phyloP scores from a whole-genome alignment of 2,797 vertebrate species.

The Amphiprion clarkii region DNA sequence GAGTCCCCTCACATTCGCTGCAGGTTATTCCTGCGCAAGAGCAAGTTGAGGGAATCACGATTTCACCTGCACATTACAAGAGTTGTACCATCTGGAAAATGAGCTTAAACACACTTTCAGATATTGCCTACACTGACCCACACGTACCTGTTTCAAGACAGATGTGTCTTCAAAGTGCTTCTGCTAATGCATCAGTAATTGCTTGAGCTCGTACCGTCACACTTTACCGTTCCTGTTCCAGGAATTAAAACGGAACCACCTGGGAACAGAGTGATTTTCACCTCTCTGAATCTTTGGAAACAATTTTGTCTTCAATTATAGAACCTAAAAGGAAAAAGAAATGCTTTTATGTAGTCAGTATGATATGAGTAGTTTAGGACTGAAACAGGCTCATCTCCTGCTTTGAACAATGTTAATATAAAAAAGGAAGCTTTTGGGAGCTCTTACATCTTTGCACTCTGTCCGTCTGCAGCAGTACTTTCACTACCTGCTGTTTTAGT shows the following conservation, averaged over 20 bases:
- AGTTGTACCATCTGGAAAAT: background rate
- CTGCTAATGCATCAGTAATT: constrained; percentile 40
- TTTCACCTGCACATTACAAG: constrained; percentile 1
- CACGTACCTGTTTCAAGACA: constrained; percentile 1
- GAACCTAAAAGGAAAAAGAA: background rate
- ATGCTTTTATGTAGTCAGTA: constrained; percentile 15
- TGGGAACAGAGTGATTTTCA: constrained; percentile 24
- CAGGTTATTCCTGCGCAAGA: background rate
- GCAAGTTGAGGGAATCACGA: constrained; percentile 2
- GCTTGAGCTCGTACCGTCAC: constrained; percentile 2
- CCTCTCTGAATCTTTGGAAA: constrained; percentile 16
- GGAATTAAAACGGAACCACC: background rate
- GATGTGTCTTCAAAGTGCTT: constrained; percentile 8
- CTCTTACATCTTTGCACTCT: background rate
- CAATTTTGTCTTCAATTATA: constrained; percentile 8
- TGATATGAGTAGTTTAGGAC: background rate
- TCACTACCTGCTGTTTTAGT: constrained; percentile 16
- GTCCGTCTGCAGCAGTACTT: constrained; percentile 22
- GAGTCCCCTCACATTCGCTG: background rate
- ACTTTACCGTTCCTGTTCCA: constrained; percentile 14
- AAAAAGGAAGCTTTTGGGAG: constrained; percentile 6
- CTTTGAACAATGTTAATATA: constrained; percentile 16
- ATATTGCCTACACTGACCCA: background rate
- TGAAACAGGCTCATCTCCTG: background rate
- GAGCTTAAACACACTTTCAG: background rate